These are phyloP conservation scores for Tretioscincus oriximinensis DNA, from an alignment of 2,113 vertebrate species.

Conservation along the genomic window DNA sequence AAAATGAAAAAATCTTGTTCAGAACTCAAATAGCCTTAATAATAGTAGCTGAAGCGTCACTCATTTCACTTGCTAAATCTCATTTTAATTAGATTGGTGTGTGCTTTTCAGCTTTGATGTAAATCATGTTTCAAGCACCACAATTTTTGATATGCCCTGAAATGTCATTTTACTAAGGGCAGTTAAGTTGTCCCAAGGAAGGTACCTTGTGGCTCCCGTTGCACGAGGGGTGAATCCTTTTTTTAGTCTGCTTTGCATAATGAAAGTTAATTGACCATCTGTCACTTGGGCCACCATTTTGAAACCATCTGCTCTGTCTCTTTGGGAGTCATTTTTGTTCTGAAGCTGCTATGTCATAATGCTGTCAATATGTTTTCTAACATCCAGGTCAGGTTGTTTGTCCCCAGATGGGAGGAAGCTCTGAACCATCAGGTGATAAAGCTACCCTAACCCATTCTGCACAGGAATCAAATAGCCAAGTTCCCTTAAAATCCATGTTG, in stretches of 20 bases:
- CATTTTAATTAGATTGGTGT: not conserved
- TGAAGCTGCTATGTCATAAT: not conserved
- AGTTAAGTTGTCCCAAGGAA: not conserved
- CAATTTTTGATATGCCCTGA: not conserved
- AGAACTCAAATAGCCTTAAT: no score
- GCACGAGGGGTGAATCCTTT: not conserved
- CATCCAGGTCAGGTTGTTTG: slow-evolving; percentile 83
- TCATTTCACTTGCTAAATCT: not conserved
- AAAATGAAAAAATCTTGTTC: not conserved
- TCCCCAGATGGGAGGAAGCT: slow-evolving; percentile 69
- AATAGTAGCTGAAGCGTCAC: no score
- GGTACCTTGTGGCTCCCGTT: not conserved
- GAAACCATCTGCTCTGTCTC: not conserved
- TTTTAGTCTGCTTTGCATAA: not conserved
- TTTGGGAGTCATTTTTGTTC: not conserved
- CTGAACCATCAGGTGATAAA: slow-evolving; percentile 76
- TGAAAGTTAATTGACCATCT: not conserved
- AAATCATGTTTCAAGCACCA: not conserved
- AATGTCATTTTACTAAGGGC: not conserved
- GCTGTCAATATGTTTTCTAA: slow-evolving; percentile 20
- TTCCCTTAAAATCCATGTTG: slow-evolving; percentile 82
- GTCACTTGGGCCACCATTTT: not conserved
- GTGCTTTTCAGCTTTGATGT: not conserved
- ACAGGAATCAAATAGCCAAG: slow-evolving; percentile 75
- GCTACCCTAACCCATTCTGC: slow-evolving; percentile 42